phyloP scores from a whole-genome alignment of 1,140 invertebrate genomes.

The Meloidogyne hapla region DNA sequence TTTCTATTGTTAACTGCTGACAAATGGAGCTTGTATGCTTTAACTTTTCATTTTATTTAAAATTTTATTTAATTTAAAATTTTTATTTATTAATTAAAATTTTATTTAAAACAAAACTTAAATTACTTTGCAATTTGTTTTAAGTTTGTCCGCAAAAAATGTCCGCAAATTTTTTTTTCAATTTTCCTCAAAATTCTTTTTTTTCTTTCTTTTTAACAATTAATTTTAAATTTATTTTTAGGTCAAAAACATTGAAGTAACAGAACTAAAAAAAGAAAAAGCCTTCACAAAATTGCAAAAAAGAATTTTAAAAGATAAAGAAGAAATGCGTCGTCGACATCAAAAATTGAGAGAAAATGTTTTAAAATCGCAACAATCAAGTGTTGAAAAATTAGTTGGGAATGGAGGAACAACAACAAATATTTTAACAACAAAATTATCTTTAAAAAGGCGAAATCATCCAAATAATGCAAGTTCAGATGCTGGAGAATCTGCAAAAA shows the following conservation, averaged over 20 bases:
- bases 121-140: no score
- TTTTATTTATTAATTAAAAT: no score
- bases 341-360: conserved; percentile 85
- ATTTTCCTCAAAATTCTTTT: background rate
- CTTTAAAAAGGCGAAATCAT: conserved; percentile 51
- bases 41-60: conserved; percentile 6
- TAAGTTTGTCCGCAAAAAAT: background rate
- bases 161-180: no score
- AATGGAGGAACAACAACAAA: conserved; percentile 19
- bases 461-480: conserved; percentile 30
- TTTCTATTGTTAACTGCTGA: no score
- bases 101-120: no score
- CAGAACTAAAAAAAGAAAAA: conserved; percentile 85
- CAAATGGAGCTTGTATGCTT: no score
- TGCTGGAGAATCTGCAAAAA: conserved; percentile 21
- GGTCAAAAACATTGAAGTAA: conserved; percentile 87
- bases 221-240: conserved; percentile 32
- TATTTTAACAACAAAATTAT: conserved; percentile 39
- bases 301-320: conserved; percentile 92
- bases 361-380: conserved; percentile 79
- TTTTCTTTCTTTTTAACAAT: background rate
- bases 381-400: conserved; percentile 84
- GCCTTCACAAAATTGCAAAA: conserved; percentile 87
- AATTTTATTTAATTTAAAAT: background rate
- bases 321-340: conserved; percentile 85